Conservation (phyloP, 92 coral and sea anemone species). For the Diadumene lineata region DNA sequence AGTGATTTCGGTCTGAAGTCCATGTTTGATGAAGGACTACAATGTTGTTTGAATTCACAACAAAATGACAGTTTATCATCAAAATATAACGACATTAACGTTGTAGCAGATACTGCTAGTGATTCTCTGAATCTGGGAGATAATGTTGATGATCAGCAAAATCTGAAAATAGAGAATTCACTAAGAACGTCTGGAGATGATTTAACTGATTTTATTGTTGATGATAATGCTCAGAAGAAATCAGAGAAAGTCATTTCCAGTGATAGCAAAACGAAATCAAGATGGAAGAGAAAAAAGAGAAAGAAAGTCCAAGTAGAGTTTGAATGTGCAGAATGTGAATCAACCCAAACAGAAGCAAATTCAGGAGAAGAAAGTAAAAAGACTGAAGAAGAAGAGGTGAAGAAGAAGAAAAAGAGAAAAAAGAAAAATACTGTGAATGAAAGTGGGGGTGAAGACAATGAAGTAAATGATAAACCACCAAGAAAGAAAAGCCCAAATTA, state of each 20-base stretch:
- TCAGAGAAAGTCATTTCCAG: too few relatives aligned
- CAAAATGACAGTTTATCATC: background rate
- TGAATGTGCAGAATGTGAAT: conserved; percentile 10
- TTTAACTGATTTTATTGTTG: too few relatives aligned
- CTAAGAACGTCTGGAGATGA: too few relatives aligned
- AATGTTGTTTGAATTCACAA: background rate
- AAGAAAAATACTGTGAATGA: conserved; percentile 18
- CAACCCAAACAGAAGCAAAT: conserved; percentile 1
- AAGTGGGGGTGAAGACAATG: conserved; percentile 16
- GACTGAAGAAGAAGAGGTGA: background rate
- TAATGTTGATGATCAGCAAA: too few relatives aligned
- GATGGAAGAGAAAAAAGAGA: conserved; percentile 22
- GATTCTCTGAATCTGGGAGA: too few relatives aligned
- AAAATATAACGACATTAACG: background rate
- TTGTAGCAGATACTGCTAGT: too few relatives aligned
- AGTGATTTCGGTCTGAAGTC: conserved; percentile 2
- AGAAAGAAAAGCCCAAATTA: conserved; percentile 70
- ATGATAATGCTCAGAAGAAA: too few relatives aligned
- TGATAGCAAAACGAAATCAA: background rate
- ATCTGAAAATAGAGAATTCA: too few relatives aligned
- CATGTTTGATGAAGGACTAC: conserved; percentile 6
- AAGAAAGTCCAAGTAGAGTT: conserved; percentile 12
- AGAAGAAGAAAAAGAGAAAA: background rate
- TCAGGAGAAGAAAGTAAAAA: background rate
- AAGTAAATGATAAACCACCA: conserved; percentile 34